Evolutionary conservation across 2,888 invertebrate species (phyloP), one percentile per base, ranked within the genome.

Genomic region (Cylloceria caligata): DNA sequence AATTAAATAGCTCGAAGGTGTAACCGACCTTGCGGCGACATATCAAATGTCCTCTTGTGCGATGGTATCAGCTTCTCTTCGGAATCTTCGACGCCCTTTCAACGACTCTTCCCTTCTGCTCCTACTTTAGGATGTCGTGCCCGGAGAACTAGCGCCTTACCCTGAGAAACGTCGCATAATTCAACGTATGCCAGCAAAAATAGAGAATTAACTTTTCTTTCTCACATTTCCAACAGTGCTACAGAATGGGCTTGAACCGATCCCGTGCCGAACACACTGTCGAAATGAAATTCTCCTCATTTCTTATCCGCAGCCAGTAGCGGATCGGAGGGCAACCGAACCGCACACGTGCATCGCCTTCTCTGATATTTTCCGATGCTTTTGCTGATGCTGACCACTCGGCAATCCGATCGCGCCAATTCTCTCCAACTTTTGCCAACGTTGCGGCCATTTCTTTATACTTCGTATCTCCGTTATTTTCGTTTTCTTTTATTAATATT

Each of bases 211-310:
- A 11, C 34, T 45, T 52, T 52, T 57, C 45, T 67, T 52, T 49
- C 39, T 45, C 52, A 11, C 62, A 27, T 64, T 27, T 49, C 45
- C 21, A 11, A n/a, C 60, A 27, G 7, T 7, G 30, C 2, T 24
- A 9, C 13, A 16, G 55, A 62, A 36, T 24, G 42, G 60, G 39
- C 62, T 52, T 19, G 52, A 47, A 45, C 34, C 52, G 24, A 19
- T 57, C 57, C 57, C 34, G 57, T 72, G 78, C 65, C 65, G 64
- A 69, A 67, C 57, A 67, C 57, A 36, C 67, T 24, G 76, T 62
- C 76, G 67, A 81, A 81, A 76, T 81, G 81, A 81, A 81, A 81
- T 81, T 76, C 76, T 72, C 34, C 60, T 68, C 76, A 67, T 76
- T 81, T 72, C 62, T 76, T 81, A 81, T 76, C 52, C 47, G 19